A percentile compares a stretch with the other conserved stretches of the same genome.
phyloP scores from a whole-genome alignment of 2,113 vertebrate genomes.

The Sceloporus tristichus region DNA sequence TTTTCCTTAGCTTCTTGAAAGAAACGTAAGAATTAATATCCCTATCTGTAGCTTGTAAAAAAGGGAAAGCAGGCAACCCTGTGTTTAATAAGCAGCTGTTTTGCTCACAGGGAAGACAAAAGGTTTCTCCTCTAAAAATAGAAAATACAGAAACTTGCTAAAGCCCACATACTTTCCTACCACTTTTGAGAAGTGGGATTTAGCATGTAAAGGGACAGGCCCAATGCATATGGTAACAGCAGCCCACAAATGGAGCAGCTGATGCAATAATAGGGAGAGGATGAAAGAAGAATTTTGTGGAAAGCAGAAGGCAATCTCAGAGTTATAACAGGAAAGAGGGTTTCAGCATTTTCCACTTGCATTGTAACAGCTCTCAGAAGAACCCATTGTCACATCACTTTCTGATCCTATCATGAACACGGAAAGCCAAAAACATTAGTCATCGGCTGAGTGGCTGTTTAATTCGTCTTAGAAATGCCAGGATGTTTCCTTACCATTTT shows the following conservation, averaged over 20 bases:
- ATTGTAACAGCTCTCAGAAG: slow-evolving; percentile 38
- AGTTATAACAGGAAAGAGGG: slow-evolving; percentile 15
- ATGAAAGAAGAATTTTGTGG: slow-evolving; percentile 6
- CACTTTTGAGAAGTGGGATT: slow-evolving; percentile 35
- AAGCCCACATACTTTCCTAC: slow-evolving; percentile 11
- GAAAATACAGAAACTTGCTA: slow-evolving; percentile 8
- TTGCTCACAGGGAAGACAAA: slow-evolving; percentile 52
- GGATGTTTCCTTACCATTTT: slow-evolving; percentile 28
- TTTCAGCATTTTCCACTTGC: slow-evolving; percentile 56
- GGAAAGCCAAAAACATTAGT: slow-evolving; percentile 55
- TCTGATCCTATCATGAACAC: slow-evolving; percentile 44
- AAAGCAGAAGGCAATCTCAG: slow-evolving; percentile 40
- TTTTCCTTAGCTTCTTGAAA: slow-evolving; percentile 44
- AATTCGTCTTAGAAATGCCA: slow-evolving; percentile 43
- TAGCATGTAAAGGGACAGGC: background rate
- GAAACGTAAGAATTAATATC: slow-evolving; percentile 41
- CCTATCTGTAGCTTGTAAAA: slow-evolving; percentile 36
- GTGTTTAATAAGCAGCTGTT: slow-evolving; percentile 41
- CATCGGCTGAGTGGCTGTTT: slow-evolving; percentile 35
- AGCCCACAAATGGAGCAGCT: slow-evolving; percentile 9
- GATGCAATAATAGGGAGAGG: slow-evolving; percentile 4
- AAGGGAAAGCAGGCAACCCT: slow-evolving; percentile 16
- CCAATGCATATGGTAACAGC: background rate
- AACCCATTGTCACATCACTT: slow-evolving; percentile 47
- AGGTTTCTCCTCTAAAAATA: slow-evolving; percentile 31